These are phyloP conservation scores for Phallusia fumigata DNA, from an alignment of 23 tunicate genomes.

Conservation along the genomic window DNA sequence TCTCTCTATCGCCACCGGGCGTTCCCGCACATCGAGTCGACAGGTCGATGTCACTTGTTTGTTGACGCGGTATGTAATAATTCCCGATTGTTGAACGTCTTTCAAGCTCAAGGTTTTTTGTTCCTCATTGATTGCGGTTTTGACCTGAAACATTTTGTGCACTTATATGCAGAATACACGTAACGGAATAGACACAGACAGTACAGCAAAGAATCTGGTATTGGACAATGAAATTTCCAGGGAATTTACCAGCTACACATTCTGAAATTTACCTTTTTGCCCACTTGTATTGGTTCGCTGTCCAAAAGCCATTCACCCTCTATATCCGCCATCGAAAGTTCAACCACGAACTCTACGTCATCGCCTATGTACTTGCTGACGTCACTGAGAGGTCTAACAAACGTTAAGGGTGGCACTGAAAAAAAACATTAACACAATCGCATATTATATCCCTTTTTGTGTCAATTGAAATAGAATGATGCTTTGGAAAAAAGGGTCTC, in stretches of 20 bases:
- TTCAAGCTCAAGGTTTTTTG: constrained; percentile 14
- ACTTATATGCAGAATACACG: no score
- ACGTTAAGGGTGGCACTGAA: constrained; percentile 40
- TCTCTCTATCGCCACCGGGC: constrained; percentile 56
- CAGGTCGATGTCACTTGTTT: constrained; percentile 41
- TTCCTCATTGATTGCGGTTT: constrained; percentile 11
- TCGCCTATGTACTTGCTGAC: constrained; percentile 36
- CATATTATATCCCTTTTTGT: not conserved
- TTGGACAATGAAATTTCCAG: no score
- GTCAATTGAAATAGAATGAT: not conserved
- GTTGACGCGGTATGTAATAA: constrained; percentile 33
- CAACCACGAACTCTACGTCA: constrained; percentile 31
- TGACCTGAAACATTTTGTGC: constrained; percentile 5
- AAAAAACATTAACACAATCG: no score
- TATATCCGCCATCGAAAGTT: constrained; percentile 36
- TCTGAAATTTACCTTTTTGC: no score
- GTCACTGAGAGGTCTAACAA: constrained; percentile 25
- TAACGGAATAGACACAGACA: no score
- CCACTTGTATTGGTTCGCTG: constrained; percentile 16
- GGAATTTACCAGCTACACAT: no score
- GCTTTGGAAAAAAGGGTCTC: no score
- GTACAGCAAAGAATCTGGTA: no score
- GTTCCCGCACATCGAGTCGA: constrained; percentile 38
- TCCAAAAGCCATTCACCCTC: constrained; percentile 69
- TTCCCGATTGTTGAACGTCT: constrained; percentile 25